Evolutionary conservation across 2,113 vertebrate species (phyloP).

Genomic region (Gasterosteus nipponicus): DNA sequence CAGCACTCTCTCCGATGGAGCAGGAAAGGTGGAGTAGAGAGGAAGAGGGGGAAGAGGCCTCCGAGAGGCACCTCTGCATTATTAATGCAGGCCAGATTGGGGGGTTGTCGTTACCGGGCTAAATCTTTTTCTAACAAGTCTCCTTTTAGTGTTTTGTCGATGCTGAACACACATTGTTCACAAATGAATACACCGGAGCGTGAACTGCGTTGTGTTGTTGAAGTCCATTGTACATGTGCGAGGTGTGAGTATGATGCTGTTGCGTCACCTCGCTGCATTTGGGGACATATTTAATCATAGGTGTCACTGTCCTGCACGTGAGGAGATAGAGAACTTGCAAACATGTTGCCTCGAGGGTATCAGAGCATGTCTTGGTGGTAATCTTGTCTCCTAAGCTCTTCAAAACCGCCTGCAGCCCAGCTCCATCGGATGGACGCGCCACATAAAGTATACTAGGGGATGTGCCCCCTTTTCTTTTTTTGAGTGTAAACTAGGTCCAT

Average conservation of each 20-base stretch:
- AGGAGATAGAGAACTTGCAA: slow-evolving; percentile 40
- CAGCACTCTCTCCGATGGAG: slow-evolving; percentile 51
- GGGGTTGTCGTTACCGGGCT: slow-evolving; percentile 71
- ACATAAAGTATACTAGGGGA: slow-evolving; percentile 38
- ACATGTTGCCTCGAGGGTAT: slow-evolving; percentile 31
- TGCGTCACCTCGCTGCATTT: slow-evolving; percentile 34
- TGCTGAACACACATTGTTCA: slow-evolving; percentile 48
- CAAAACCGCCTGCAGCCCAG: slow-evolving; percentile 48
- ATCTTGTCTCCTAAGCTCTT: slow-evolving; percentile 35
- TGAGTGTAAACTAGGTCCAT: slow-evolving; percentile 83
- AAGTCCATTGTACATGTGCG: slow-evolving; percentile 1
- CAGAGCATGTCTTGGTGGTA: slow-evolving; percentile 36
- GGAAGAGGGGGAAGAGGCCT: slow-evolving; percentile 63
- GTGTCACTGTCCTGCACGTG: slow-evolving; percentile 28
- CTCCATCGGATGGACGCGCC: slow-evolving; percentile 40
- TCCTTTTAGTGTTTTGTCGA: slow-evolving; percentile 37
- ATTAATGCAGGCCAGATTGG: slow-evolving; percentile 89
- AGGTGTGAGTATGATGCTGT: slow-evolving; percentile 20
- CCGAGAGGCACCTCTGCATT: slow-evolving; percentile 83
- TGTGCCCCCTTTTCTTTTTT: slow-evolving; percentile 65
- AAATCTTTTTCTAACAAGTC: slow-evolving; percentile 75
- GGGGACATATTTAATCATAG: slow-evolving; percentile 28
- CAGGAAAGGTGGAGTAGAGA: slow-evolving; percentile 68
- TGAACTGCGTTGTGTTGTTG: slow-evolving; percentile 27
- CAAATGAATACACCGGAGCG: slow-evolving; percentile 22